Base-by-base conservation (phyloP, 2,888 invertebrate genomes). In the Temnothorax unifasciatus region DNA sequence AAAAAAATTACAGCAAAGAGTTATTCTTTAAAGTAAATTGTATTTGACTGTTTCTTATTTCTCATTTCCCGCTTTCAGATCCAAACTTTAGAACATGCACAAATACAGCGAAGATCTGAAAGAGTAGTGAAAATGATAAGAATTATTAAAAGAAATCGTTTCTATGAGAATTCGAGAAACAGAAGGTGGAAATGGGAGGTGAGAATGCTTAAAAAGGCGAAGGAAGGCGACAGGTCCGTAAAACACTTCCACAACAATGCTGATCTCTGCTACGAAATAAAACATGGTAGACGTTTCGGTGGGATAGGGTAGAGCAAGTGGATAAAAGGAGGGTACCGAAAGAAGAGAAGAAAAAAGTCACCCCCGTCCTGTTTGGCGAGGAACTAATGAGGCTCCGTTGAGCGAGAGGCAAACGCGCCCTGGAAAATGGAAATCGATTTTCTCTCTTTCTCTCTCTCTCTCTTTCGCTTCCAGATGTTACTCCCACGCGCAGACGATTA, bases 171-270 rank as follows among this genome's bases (percentile, higher is more conserved):
- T 52, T 66, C 66, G 50, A 57, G 21, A 54, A 69, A 69, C 44
- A 21, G 34, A 15, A 66, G 29, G 34, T 59, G 47, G 41, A 34
- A 34, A 34, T 34, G 34, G 34, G n/a, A 66, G 29, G 34, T 59
- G 47, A 34, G 41, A 71, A 41, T 11, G 47, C 11, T 44, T 47
- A 25, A 54, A 25, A 9, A 21, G 21, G 21, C 44, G 29, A 21
- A 34, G 13, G 21, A 64, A 63, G 15, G 79, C 44, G 68, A 89
- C 87, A 88, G 90, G 88, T 54, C 92, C 90, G 91, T 91, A 90
- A 92, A 93, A 91, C 91, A 93, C 93, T 93, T 93, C 90, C 92
- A 91, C 92, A 92, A 93, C 92, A 93, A 93, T 92, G 92, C 91
- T 92, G 93, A 93, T 92, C 92, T 92, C 91, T 88, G 85, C 90